Evolutionary conservation across 2,888 invertebrate species (phyloP).

Genomic region (Atrina japonica): DNA sequence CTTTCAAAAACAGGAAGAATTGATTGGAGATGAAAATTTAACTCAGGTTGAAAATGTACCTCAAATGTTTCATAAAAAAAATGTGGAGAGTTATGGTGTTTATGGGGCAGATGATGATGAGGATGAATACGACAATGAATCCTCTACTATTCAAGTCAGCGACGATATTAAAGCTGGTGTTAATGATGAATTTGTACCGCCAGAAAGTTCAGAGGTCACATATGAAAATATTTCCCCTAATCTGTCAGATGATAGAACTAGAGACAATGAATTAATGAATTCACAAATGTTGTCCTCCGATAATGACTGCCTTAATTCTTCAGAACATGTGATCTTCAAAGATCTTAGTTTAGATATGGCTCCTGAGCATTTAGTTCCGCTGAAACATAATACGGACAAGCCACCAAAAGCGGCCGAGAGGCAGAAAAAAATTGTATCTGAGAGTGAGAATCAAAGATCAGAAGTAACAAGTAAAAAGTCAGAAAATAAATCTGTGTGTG

Average conservation of each 20-base stretch:
- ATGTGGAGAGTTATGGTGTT: conserved; percentile 58
- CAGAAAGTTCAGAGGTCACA: too few relatives aligned
- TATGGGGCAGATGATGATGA: conserved; percentile 62
- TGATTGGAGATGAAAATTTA: too few relatives aligned
- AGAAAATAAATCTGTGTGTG: conserved; percentile 1
- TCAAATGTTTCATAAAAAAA: conserved; percentile 11
- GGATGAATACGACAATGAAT: conserved; percentile 38
- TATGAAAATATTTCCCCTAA: too few relatives aligned
- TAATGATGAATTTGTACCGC: conserved; percentile 25
- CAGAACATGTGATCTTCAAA: too few relatives aligned
- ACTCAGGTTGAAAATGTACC: too few relatives aligned
- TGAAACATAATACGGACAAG: conserved; percentile 11
- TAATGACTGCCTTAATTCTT: too few relatives aligned
- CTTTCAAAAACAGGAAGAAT: too few relatives aligned
- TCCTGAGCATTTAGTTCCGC: conserved; percentile 28
- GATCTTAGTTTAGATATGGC: too few relatives aligned
- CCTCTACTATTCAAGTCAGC: not conserved
- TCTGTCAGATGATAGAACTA: too few relatives aligned
- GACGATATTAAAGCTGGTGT: conserved; percentile 15
- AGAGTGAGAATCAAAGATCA: not conserved
- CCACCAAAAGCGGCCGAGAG: not conserved
- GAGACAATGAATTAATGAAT: too few relatives aligned
- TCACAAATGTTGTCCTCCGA: too few relatives aligned
- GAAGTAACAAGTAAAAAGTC: too few relatives aligned
- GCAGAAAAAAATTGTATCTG: conserved; percentile 20